Evolutionary conservation across 2,888 invertebrate species (phyloP), one percentile per base, ranked within the genome.

Genomic region (Tupiocoris notatus): DNA sequence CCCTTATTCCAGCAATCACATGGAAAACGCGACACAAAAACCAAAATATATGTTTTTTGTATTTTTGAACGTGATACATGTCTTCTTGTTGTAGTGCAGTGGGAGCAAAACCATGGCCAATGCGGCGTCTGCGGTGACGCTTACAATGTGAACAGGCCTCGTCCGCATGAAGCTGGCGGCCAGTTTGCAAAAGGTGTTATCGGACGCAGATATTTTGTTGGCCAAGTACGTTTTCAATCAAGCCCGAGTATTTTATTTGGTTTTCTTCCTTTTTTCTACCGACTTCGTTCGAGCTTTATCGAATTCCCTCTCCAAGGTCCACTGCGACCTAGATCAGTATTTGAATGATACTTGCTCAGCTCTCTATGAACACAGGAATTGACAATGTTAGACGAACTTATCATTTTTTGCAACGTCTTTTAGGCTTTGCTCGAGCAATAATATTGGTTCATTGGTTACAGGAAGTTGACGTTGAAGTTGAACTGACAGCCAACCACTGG

Each of bases 71-170:
- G 21, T 62, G 21, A 59, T 65, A 65, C 57, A 75, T 57, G 77
- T 83, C 86, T 80, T 84, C 56, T n/a, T 61, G 61, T 61, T 73
- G 62, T 39, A 92, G 93, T 94, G 76, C 94, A 94, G 85, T 94
- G 93, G 93, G 90, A 91, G 82, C 91, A 92, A 84, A 94, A 94
- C 83, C 85, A 87, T 54, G 96, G 96, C 0, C 89, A 89, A 80
- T 96, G 96, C 83, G 96, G 96, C 0, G 88, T 94, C 56, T 96
- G 96, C 82, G 96, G 96, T 0, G 96, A 96, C 84, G 90, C 94
- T 1, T 91, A 89, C 82, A 90, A 92, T 80, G 84, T 90, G 9
- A 84, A 84, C 12, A 84, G 84, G 75, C 95, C 95, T 0, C 86
- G 94, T n/a, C 91, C 93, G 0, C 95, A 95, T 83, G 95, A 95